These are phyloP conservation scores for Bombus waltoni DNA, from an alignment of 1,140 invertebrate species.

Conservation along the genomic window DNA sequence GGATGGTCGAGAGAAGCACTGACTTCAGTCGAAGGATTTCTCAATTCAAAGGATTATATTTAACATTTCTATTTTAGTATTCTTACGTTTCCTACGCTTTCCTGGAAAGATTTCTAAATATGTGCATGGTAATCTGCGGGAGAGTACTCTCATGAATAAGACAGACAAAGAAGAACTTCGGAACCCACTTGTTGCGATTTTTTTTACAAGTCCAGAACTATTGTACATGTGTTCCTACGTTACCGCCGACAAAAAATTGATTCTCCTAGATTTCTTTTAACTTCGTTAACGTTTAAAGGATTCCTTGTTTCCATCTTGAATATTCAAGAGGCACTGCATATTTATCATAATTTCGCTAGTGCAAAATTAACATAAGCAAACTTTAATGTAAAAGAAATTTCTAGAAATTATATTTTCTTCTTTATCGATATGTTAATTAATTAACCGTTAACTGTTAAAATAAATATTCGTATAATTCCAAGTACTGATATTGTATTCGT, in stretches of 20 bases:
- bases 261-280: not conserved
- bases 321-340: no score
- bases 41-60: not conserved
- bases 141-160: not conserved
- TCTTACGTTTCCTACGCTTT: conserved; percentile 18
- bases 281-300: not conserved
- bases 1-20: not conserved
- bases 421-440: not conserved
- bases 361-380: no score
- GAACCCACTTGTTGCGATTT: conserved; percentile 16
- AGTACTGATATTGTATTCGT: not conserved
- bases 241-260: not conserved
- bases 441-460: not conserved
- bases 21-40: not conserved
- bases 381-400: no score
- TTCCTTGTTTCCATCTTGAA: no score
- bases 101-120: conserved; percentile 10
- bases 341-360: no score
- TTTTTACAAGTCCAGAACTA: conserved; percentile 9
- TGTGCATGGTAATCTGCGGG: conserved; percentile 3
- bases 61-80: not conserved
- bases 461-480: not conserved
- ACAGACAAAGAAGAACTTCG: conserved; percentile 5
- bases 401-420: no score
- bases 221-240: conserved; percentile 2